phyloP scores from a whole-genome alignment of 2,113 vertebrate species.

The Okapia johnstoni region DNA sequence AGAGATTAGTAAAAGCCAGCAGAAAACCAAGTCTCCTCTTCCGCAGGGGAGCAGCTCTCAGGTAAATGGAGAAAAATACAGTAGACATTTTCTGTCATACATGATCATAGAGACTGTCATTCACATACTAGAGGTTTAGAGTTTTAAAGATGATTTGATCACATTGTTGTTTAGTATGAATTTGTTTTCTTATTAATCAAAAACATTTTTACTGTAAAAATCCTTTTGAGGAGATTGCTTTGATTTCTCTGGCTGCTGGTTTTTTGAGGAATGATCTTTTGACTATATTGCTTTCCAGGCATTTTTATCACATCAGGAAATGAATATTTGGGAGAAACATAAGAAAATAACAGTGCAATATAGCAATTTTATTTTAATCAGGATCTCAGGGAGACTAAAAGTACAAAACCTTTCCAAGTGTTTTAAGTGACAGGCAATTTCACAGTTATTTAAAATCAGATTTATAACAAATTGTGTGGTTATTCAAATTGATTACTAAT shows the following conservation, averaged over 20 bases:
- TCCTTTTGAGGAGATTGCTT: not conserved
- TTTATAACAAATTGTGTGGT: not conserved
- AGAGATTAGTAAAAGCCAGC: not conserved
- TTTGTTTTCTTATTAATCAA: not conserved
- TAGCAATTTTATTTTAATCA: not conserved
- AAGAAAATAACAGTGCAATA: not conserved
- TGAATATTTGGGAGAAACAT: not conserved
- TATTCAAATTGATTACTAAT: not conserved
- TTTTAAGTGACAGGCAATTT: not conserved
- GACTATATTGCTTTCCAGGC: not conserved
- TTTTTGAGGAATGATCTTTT: not conserved
- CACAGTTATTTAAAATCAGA: not conserved
- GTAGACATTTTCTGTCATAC: not conserved
- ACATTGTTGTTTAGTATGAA: not conserved
- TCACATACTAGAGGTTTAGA: not conserved
- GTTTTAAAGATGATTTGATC: not conserved
- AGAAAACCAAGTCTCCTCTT: not conserved
- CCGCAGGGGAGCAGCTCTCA: constrained; percentile 20
- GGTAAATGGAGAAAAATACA: constrained; percentile 64
- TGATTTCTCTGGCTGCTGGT: not conserved
- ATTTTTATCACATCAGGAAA: not conserved
- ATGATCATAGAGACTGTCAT: not conserved
- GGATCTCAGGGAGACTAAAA: not conserved
- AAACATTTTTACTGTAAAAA: not conserved
- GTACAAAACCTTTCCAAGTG: not conserved